Evolutionary conservation across 2,888 invertebrate species (phyloP), one percentile per base, ranked within the genome.

Genomic region (Cosmia pyralina): DNA sequence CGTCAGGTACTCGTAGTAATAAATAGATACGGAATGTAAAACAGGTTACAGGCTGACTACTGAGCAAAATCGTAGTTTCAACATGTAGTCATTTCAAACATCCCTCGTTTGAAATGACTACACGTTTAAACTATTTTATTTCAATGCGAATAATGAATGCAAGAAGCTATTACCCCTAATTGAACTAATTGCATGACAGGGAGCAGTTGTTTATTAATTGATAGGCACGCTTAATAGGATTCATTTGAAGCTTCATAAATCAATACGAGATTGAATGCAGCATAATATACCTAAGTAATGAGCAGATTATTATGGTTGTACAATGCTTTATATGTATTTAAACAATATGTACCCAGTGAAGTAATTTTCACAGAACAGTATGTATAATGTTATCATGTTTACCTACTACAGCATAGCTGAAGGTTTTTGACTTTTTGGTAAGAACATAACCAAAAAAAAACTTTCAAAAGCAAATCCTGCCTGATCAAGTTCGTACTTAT

Each of bases 171-270:
- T 63, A 48, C 22, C 38, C 66, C 41, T 65, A 67, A 62, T 81
- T 67, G 67, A 73, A 62, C 68, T 72, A 76, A 78, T 66, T 50
- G 53, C 22, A 65, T 66, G 55, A 48, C 44, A 48, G 28, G 58
- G 59, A 64, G 64, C 68, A 72, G 62, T 78, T 65, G 68, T 75
- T 81, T 66, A 75, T 55, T 59, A 67, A 74, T 73, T 72, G 62
- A 76, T 75, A 72, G 75, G 58, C 50, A 53, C 52, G 53, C 67
- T 44, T 69, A 69, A 65, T 72, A 75, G 57, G 73, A 82, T 72
- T 71, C 75, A 81, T 59, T 82, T 67, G 17, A 62, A 59, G 65
- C 59, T 73, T 69, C 38, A 75, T 72, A 69, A 74, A 77, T 76
- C 67, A 77, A 82, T 75, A 75, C 19, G 67, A 48, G 57, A 69